phyloP scores from a whole-genome alignment of 2,888 invertebrate species.

The Noctuana brunneofusca region DNA sequence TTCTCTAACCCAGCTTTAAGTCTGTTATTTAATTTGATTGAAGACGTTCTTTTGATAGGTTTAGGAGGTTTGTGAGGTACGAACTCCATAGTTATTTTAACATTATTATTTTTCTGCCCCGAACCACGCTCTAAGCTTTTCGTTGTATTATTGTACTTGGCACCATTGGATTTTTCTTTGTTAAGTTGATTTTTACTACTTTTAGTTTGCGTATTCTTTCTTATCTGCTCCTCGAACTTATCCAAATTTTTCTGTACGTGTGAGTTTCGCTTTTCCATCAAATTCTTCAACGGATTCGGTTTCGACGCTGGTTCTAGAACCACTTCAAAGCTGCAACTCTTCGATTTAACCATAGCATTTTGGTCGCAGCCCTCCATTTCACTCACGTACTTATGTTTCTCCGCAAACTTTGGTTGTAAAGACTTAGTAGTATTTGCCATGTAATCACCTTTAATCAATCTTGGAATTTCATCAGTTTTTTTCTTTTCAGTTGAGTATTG shows the following conservation, averaged over 20 bases:
- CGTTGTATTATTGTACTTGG: constrained; percentile 70
- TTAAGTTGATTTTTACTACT: constrained; percentile 69
- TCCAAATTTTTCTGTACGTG: constrained; percentile 83
- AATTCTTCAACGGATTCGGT: constrained; percentile 72
- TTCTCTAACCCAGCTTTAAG: constrained; percentile 74
- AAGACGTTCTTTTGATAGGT: constrained; percentile 86
- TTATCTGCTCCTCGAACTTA: constrained; percentile 83
- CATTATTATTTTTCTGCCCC: constrained; percentile 69
- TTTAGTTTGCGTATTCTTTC: constrained; percentile 70
- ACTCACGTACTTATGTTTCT: constrained; percentile 72
- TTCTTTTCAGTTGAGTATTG: constrained; percentile 67
- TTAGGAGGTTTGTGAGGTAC: constrained; percentile 90
- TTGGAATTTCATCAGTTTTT: constrained; percentile 82
- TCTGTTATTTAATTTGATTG: constrained; percentile 82
- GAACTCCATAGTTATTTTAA: constrained; percentile 78
- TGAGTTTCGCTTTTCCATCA: constrained; percentile 75
- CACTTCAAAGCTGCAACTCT: constrained; percentile 80
- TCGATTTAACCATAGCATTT: constrained; percentile 74
- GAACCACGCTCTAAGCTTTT: constrained; percentile 78
- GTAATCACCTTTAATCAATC: constrained; percentile 80
- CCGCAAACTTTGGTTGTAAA: constrained; percentile 67
- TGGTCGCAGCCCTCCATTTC: constrained; percentile 74
- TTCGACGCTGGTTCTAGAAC: constrained; percentile 77
- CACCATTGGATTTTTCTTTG: constrained; percentile 71
- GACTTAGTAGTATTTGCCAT: constrained; percentile 77